phyloP scores from a whole-genome alignment of 2,113 vertebrate species.

The Suricata suricatta region DNA sequence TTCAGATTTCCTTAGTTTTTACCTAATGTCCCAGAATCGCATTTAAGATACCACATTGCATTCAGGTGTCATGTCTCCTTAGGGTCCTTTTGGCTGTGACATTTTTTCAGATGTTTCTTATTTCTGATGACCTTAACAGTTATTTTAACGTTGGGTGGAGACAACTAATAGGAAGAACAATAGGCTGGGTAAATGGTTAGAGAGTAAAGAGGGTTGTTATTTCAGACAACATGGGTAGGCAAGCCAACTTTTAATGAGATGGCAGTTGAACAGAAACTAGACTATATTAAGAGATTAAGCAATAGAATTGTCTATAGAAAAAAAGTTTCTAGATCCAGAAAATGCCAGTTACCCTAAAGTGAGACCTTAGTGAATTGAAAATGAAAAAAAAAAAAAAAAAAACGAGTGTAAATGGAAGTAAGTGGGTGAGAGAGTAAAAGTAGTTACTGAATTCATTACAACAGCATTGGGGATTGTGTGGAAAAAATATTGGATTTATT shows the following conservation, averaged over 20 bases:
- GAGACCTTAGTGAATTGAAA: background rate
- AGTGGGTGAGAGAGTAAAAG: background rate
- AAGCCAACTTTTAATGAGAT: background rate
- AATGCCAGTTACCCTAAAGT: background rate
- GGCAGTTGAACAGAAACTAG: background rate
- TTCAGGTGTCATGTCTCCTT: background rate
- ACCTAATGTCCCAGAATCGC: background rate
- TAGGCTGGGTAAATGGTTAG: background rate
- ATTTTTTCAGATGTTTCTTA: background rate
- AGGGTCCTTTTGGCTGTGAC: background rate
- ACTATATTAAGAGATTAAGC: background rate
- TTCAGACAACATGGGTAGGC: background rate
- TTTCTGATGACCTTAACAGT: background rate
- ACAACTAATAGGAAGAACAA: background rate
- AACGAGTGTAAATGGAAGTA: background rate
- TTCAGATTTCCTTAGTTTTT: conserved; percentile 2
- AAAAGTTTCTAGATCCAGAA: background rate
- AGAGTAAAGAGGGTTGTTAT: background rate
- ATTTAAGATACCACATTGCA: background rate
- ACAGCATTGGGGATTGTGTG: background rate
- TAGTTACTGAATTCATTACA: background rate
- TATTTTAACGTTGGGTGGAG: background rate
- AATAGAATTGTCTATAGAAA: background rate
- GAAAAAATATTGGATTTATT: background rate
- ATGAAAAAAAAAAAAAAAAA: background rate